A percentile compares a stretch with the other conserved stretches of the same genome.
Conservation (phyloP, 2,113 vertebrate species). For the Cettia cetti region DNA sequence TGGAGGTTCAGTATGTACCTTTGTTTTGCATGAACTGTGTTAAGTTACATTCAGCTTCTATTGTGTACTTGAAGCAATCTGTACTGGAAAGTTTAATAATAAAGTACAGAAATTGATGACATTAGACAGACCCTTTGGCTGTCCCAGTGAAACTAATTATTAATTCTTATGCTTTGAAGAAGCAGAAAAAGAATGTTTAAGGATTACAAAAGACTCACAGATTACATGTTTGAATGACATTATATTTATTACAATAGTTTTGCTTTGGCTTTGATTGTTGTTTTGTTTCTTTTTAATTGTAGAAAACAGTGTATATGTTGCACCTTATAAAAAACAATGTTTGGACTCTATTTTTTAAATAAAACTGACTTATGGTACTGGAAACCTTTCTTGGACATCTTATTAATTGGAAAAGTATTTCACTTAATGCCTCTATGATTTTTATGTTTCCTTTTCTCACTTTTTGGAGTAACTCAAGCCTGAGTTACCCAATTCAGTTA, state of each 20-base stretch:
- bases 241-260: not conserved
- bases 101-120: not conserved
- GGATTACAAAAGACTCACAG: not conserved
- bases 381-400: not conserved
- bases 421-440: not conserved
- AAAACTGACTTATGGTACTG: constrained; percentile 38
- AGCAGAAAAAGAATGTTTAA: constrained; percentile 8
- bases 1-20: not conserved
- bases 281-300: not conserved
- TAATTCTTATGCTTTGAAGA: not conserved
- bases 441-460: not conserved
- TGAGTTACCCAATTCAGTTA: not conserved
- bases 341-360: constrained; percentile 67
- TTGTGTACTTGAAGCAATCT: constrained; percentile 14
- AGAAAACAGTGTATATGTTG: constrained; percentile 31
- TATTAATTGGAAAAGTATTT: not conserved
- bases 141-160: not conserved
- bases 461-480: not conserved
- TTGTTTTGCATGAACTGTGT: constrained; percentile 31
- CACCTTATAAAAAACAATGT: constrained; percentile 59
- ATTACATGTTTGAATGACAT: constrained; percentile 19
- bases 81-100: not conserved
- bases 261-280: not conserved
- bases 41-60: constrained; percentile 8
- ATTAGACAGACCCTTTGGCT: constrained; percentile 1